Percentiles rank a stretch among this genome's conserved stretches.
These are phyloP conservation scores for Menidia menidia DNA, from an alignment of 2,797 vertebrate species.

Conservation along the genomic window DNA sequence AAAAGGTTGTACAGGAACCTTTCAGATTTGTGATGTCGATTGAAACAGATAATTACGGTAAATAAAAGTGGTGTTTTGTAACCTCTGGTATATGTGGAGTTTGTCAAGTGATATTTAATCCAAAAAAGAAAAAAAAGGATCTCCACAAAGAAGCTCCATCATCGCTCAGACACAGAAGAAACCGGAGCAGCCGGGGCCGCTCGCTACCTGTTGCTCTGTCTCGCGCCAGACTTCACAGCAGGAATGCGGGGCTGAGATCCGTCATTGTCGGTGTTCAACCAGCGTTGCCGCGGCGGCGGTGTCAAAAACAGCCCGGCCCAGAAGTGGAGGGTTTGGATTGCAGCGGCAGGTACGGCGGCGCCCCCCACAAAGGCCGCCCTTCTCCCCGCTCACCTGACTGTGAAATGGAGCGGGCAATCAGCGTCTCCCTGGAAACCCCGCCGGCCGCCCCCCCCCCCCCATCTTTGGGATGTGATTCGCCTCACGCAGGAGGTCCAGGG, in stretches of 20 bases:
- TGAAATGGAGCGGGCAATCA: slow-evolving; percentile 63
- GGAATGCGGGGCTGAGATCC: slow-evolving; percentile 79
- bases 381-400: slow-evolving; percentile 62
- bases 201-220: slow-evolving; percentile 72
- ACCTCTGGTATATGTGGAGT: slow-evolving; percentile 7
- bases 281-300: slow-evolving; percentile 70
- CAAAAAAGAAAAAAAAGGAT: background rate
- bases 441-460: background rate
- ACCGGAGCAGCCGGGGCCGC: slow-evolving; percentile 36
- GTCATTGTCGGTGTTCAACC: slow-evolving; percentile 81
- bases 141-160: slow-evolving; percentile 20
- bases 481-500: background rate
- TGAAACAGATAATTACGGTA: slow-evolving; percentile 31
- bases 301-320: slow-evolving; percentile 77
- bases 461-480: slow-evolving; percentile 9
- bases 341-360: slow-evolving; percentile 68
- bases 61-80: slow-evolving; percentile 59
- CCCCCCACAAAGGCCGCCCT: slow-evolving; percentile 62
- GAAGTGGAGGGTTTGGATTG: slow-evolving; percentile 77
- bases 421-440: slow-evolving; percentile 26
- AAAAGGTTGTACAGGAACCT: slow-evolving; percentile 38
- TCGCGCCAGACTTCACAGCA: slow-evolving; percentile 76
- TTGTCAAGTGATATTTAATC: background rate
- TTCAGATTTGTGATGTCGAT: slow-evolving; percentile 37
- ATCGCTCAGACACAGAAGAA: slow-evolving; percentile 44